Base-by-base conservation (phyloP, 2,113 vertebrate species). In the Typhlomys cinereus region DNA sequence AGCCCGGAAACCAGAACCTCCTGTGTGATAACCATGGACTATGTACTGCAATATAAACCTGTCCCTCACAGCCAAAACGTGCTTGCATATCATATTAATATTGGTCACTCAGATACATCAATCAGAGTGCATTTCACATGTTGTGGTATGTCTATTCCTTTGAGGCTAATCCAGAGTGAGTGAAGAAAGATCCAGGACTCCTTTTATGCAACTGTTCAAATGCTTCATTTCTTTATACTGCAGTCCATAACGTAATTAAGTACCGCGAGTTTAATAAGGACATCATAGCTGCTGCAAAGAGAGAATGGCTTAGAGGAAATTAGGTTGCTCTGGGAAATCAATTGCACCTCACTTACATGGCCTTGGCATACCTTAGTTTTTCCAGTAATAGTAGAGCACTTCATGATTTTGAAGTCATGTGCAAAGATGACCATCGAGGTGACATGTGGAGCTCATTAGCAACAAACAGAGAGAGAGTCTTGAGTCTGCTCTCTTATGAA, bases 141-240 rank as follows among this genome's bases (percentile, higher is more conserved):
- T 13, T 23, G 5, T 87, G 31, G 87, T 52, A 64, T 0, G 0
- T 92, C 76, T 92, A 0, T 94, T 88, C 67, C 73, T 74, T 81
- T 85, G 75, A 91, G 44, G 31, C 57, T 59, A 95, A 91, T 91
- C 70, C 76, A 81, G 34, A 91, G 67, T 81, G 80, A 95, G 69
- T 76, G 59, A 84, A 91, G 54, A 59, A 48, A 48, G 8, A 52
- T 59, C 34, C 44, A 27, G 31, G 20, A 36, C 57, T 81, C 57
- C 86, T 36, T 82, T 93, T 92, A 91, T 66, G 67, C 81, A 66
- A 66, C n/a, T 66, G 9, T 50, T 88, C n/a, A n/a, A n/a, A n/a
- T n/a, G 89, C 50, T 62, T 95, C 82, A 91, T 93, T 93, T 92
- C 73, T 87, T 94, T 92, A 74, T 87, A 90, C 74, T 90, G 91